phyloP scores from a whole-genome alignment of 2,797 vertebrate species.

The Eremophila alpestris region DNA sequence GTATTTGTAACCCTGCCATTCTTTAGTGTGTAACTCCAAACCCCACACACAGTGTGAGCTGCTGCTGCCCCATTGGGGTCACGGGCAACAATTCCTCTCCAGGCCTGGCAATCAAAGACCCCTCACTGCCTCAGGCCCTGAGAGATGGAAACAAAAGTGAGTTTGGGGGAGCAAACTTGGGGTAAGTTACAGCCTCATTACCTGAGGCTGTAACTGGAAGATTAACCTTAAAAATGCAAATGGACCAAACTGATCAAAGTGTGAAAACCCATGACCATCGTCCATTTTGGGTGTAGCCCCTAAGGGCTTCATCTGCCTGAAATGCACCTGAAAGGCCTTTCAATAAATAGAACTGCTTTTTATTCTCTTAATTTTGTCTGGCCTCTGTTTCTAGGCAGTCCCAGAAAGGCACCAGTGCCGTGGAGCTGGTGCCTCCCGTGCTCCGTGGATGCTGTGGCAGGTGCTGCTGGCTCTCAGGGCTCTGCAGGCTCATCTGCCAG shows the following conservation, averaged over 20 bases:
- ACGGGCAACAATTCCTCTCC: neutral
- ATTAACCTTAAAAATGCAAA: neutral
- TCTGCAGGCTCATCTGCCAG: neutral
- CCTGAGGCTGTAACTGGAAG: neutral
- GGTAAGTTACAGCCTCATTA: rapidly evolving
- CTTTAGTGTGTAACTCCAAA: rapidly evolving
- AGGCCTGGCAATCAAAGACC: neutral
- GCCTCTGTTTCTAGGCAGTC: neutral
- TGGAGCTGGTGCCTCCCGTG: rapidly evolving
- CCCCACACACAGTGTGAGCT: rapidly evolving
- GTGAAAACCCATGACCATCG: rapidly evolving
- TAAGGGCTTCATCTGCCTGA: neutral
- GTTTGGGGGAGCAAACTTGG: neutral
- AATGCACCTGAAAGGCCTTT: neutral
- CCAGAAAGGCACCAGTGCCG: neutral
- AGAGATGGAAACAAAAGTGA: neutral
- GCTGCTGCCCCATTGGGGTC: neutral
- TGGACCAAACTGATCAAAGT: neutral
- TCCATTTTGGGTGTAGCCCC: neutral
- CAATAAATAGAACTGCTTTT: neutral
- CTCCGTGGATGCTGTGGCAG: rapidly evolving
- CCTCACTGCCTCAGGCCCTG: neutral
- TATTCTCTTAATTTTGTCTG: neutral
- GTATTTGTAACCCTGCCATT: rapidly evolving
- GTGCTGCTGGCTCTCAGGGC: neutral